Evolutionary conservation across 2,888 invertebrate species (phyloP).

Genomic region (Cheilosia soror): DNA sequence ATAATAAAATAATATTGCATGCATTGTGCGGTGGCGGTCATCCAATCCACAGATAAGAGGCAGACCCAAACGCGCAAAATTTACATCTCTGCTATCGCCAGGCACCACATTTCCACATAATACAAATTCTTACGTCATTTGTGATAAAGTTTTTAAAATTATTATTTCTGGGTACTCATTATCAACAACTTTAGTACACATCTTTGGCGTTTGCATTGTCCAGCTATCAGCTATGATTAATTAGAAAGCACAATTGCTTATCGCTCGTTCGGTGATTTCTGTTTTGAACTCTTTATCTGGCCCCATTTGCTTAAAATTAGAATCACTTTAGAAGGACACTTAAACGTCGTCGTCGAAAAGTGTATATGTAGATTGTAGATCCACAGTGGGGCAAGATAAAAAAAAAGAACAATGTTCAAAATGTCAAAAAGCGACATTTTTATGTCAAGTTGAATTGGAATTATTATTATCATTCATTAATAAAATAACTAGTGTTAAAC

Average conservation of each 20-base stretch:
- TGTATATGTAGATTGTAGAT: no score
- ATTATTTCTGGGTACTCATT: background rate
- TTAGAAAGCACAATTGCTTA: constrained; percentile 43
- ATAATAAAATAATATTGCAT: background rate
- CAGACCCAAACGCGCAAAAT: background rate
- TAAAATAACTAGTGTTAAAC: no score
- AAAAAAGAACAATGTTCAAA: no score
- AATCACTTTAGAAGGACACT: constrained; percentile 27
- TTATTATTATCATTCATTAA: no score
- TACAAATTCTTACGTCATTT: constrained; percentile 28
- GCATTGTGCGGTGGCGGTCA: background rate
- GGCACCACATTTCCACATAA: background rate
- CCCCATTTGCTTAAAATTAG: constrained; percentile 51
- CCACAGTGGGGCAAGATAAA: no score
- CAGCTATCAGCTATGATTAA: constrained; percentile 36
- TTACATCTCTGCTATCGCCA: constrained; percentile 17
- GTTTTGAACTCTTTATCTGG: constrained; percentile 49
- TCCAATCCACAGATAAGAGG: constrained; percentile 8
- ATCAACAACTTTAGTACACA: constrained; percentile 8
- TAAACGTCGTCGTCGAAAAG: background rate
- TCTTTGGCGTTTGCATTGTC: constrained; percentile 4
- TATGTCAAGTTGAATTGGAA: no score
- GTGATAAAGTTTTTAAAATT: background rate
- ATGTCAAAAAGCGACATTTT: no score
- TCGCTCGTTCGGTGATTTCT: constrained; percentile 36